Evolutionary conservation across 2,888 invertebrate species (phyloP).

Genomic region (Stenoptilia bipunctidactyla): DNA sequence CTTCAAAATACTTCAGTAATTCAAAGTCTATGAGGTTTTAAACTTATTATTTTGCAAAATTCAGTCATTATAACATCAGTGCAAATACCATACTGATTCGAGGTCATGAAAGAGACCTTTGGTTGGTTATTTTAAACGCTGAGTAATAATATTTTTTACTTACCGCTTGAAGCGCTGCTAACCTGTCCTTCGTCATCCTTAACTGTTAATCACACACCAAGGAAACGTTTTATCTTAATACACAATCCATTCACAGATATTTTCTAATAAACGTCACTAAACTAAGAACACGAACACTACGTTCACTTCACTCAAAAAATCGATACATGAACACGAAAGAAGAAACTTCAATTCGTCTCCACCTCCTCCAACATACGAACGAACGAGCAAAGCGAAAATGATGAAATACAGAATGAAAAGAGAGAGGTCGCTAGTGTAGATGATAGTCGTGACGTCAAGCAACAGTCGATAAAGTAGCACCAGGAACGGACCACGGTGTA

Average conservation of each 20-base stretch:
- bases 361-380: neutral
- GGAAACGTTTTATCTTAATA: constrained; percentile 75
- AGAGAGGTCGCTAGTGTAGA: constrained; percentile 42
- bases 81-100: constrained; percentile 29
- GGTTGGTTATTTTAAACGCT: constrained; percentile 34
- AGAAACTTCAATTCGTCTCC: constrained; percentile 73
- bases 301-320: constrained; percentile 81
- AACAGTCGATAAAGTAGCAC: constrained; percentile 37
- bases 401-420: constrained; percentile 32
- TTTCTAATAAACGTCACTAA: constrained; percentile 80
- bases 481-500: too few species aligned
- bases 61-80: constrained; percentile 9
- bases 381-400: neutral
- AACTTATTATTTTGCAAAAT: neutral
- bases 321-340: constrained; percentile 78
- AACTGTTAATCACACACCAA: constrained; percentile 76
- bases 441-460: constrained; percentile 40
- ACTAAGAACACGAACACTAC: constrained; percentile 79
- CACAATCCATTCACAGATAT: constrained; percentile 84
- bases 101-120: constrained; percentile 55
- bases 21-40: neutral
- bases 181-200: constrained; percentile 96
- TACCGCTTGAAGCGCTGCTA: constrained; percentile 96
- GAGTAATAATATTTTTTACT: constrained; percentile 51
- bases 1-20: neutral